A percentile compares a stretch with the other conserved stretches of the same genome.
These are phyloP conservation scores for Pseudochirops corinnae DNA, from an alignment of 2,797 vertebrate genomes.

Conservation along the genomic window DNA sequence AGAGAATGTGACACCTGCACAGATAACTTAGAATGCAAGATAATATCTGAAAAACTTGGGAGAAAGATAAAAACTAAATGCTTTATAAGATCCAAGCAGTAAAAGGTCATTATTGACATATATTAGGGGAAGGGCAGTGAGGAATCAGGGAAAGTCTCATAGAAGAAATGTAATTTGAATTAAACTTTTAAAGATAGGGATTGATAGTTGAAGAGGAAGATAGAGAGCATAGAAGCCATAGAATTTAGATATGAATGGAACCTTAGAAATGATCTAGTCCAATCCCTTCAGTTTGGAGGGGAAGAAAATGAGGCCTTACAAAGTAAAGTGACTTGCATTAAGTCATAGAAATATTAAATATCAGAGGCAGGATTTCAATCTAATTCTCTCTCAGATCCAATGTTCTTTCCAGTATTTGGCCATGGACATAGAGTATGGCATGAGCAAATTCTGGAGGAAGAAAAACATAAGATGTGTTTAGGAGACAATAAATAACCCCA, in stretches of 20 bases:
- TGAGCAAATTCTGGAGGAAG: background rate
- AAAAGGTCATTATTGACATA: background rate
- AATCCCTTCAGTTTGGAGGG: background rate
- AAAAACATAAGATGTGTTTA: background rate
- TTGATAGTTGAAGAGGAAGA: background rate
- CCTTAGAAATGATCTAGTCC: background rate
- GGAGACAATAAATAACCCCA: background rate
- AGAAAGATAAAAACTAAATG: background rate
- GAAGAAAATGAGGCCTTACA: background rate
- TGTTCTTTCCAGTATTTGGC: background rate
- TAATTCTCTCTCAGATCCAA: background rate
- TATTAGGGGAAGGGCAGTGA: background rate
- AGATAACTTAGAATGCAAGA: background rate
- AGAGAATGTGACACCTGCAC: background rate
- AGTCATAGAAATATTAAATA: background rate
- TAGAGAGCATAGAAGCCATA: background rate
- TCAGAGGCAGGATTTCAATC: background rate
- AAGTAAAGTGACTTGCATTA: background rate
- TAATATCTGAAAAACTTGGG: background rate
- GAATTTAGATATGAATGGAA: background rate
- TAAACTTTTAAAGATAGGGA: background rate
- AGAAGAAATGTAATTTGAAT: background rate
- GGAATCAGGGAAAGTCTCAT: background rate
- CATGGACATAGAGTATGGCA: background rate
- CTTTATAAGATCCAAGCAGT: background rate